Percentiles rank a stretch among this genome's conserved stretches.
These are phyloP conservation scores for Echinops telfairi DNA, from an alignment of 2,113 vertebrate genomes.

Conservation along the genomic window DNA sequence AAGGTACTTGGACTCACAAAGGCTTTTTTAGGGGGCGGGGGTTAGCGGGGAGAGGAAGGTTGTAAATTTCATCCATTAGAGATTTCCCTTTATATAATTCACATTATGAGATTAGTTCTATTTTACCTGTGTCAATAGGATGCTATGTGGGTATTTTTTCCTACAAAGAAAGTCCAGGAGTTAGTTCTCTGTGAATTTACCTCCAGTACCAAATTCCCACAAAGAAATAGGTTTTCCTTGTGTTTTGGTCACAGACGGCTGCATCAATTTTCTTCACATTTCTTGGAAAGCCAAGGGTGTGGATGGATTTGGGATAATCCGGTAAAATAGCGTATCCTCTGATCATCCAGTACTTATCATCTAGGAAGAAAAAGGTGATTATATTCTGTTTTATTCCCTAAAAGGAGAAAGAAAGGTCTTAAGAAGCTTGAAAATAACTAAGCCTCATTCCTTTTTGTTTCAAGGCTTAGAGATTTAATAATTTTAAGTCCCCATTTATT, in stretches of 20 bases:
- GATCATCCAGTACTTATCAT: slow-evolving; percentile 91
- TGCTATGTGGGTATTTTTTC: background rate
- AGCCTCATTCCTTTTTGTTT: background rate
- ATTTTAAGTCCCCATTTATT: background rate
- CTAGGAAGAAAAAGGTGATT: slow-evolving; percentile 73
- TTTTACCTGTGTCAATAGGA: background rate
- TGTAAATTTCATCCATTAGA: background rate
- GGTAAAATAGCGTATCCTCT: slow-evolving; percentile 90
- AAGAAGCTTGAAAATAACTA: background rate
- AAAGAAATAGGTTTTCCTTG: slow-evolving; percentile 95
- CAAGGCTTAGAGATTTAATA: background rate
- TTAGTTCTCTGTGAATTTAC: slow-evolving; percentile 80
- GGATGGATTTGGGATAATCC: slow-evolving; percentile 94
- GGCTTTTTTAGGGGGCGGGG: background rate
- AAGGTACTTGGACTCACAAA: background rate
- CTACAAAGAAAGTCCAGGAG: background rate
- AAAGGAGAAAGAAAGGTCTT: background rate
- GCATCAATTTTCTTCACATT: slow-evolving; percentile 92
- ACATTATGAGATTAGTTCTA: background rate
- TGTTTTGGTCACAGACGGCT: slow-evolving; percentile 90
- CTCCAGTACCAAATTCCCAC: slow-evolving; percentile 94
- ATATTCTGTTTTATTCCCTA: background rate
- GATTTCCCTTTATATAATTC: background rate
- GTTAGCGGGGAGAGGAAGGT: no score
- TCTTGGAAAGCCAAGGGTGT: slow-evolving; percentile 92